Base-by-base conservation (phyloP, 2,113 vertebrate genomes). In the Nothoprocta perdicaria region DNA sequence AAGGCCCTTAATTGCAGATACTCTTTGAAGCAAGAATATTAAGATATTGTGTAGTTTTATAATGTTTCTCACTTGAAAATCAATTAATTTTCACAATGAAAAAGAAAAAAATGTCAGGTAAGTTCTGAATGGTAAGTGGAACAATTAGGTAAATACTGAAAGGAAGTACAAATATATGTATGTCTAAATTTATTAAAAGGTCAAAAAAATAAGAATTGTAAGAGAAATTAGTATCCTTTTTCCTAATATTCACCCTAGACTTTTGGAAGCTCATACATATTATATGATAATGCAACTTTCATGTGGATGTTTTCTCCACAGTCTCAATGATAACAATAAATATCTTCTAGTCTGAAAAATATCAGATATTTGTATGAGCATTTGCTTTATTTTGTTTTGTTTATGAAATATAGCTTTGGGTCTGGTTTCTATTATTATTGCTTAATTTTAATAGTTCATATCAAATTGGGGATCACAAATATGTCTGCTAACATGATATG, bases 391-490 rank as follows among this genome's bases (percentile, higher is more conserved):
- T 77, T 27, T 31, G 24, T 53, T 74, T 88, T 66, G 14, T 62
- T 85, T 94, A 46, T 93, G 87, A 93, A 46, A 69, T 38, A 62
- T 40, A 80, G 75, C 80, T 84, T 71, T 86, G n/a, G 9, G 87
- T 93, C 55, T 84, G 3, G 61, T 87, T 89, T 71, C 31, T 73
- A 65, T 50, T 91, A 72, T 9, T 91, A 10, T 10, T 90, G 12
- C 15, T 93, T 92, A 80, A 91, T 92, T 90, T 97, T 69, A 93
- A 92, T 97, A 96, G 96, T 88, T 94, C 65, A 96, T 40, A 68
- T 83, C 65, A 52, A 81, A 93, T 88, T 72, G 23, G 60, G 87
- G 67, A 69, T 95, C 26, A 76, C 29, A 91, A 55, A 74, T 31
- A 89, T 55, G 96, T 95, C 76, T 94, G 83, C 68, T 89, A 91